Base-by-base conservation (phyloP, 2,888 invertebrate genomes). In the Hermaeophaga mercurialis region DNA sequence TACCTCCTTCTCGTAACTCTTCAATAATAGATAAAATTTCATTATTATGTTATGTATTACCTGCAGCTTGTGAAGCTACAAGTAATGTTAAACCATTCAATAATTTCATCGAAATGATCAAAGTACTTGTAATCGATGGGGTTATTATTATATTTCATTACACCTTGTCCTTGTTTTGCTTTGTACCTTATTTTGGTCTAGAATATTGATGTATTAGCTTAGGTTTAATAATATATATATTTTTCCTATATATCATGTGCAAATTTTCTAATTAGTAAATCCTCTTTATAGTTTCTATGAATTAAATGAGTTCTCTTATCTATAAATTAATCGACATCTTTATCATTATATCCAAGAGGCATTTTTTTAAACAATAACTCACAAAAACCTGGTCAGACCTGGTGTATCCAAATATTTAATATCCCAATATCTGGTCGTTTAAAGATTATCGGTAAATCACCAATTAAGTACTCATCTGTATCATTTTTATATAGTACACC, bases 221-320 rank as follows among this genome's bases (percentile, higher is more conserved):
- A 11, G 34, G 34, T 34, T 34, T 34, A 34, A 34, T 34, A 14
- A 34, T 34, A 34, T 11, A 8, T 34, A 34, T 34, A 34, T 11
- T 34, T 34, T 11, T 34, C 8, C 12, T 12, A 11, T 11, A n/a
- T 11, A 34, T 34, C 34, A n/a, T 11, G 7, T 14, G 8, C 7
- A 34, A 14, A 34, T 34, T 34, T 34, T 34, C 12, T 34, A 34
- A 34, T 34, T 3, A 12, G 34, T 11, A 34, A 34, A n/a, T 34
- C 2, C 9, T 9, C n/a, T 11, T 34, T 12, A 34, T 34, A 34
- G 15, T 34, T 11, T 34, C 14, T 34, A 15, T 34, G 11, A 34
- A 34, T 9, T 11, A 11, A 8, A 34, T 34, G 9, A 11, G 34
- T 34, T 34, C 34, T 34, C 12, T 15, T 34, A 34, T 11, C 12